Evolutionary conservation across 2,797 vertebrate species (phyloP).

Genomic region (Falco cherrug): DNA sequence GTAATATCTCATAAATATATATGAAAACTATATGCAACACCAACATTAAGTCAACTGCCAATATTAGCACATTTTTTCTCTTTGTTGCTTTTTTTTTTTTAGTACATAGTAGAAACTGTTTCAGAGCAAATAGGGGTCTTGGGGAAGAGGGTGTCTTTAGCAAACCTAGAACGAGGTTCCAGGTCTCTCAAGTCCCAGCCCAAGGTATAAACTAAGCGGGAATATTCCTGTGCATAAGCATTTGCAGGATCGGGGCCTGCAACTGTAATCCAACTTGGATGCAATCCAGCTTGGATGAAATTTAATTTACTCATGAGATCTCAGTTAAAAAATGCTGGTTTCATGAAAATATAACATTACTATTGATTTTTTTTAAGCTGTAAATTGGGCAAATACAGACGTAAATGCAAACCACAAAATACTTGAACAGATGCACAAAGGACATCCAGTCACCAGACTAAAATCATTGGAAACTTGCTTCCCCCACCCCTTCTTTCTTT

Average conservation of each 20-base stretch:
- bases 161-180: constrained; percentile 53
- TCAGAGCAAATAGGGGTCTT: background rate
- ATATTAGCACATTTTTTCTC: background rate
- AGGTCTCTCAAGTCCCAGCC: constrained; percentile 9
- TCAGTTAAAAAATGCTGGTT: constrained; percentile 63
- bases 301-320: constrained; percentile 68
- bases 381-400: constrained; percentile 70
- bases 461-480: constrained; percentile 53
- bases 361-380: constrained; percentile 69
- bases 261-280: constrained; percentile 47
- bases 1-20: background rate
- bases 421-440: constrained; percentile 71
- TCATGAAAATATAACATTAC: constrained; percentile 69
- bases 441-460: constrained; percentile 59
- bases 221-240: background rate
- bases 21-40: background rate
- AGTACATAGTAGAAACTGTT: background rate
- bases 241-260: constrained; percentile 2
- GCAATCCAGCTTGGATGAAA: constrained; percentile 53
- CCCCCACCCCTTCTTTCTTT: background rate
- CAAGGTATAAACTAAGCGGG: background rate
- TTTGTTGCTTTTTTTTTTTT: background rate
- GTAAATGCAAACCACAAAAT: constrained; percentile 73
- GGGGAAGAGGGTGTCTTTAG: background rate
- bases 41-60: background rate